Evolutionary conservation across 2,888 invertebrate species (phyloP).

Genomic region (Scelioninae gen. 1): DNA sequence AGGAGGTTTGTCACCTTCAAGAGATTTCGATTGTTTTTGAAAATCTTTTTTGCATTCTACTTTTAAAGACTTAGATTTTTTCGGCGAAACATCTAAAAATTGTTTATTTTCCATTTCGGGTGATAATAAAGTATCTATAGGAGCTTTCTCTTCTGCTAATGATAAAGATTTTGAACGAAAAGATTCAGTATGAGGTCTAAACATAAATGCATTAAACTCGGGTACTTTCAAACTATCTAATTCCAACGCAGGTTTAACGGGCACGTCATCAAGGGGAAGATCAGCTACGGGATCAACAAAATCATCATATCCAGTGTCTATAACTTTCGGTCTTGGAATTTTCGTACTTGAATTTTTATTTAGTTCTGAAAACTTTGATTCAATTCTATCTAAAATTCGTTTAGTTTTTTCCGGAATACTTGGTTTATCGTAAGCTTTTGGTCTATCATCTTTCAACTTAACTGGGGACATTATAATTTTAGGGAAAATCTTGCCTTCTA

Average conservation of each 20-base stretch:
- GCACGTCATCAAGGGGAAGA: constrained; percentile 82
- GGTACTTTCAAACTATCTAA: no score
- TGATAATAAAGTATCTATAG: no score
- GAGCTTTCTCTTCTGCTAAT: no score
- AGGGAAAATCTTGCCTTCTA: constrained; percentile 68
- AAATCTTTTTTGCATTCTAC: constrained; percentile 82
- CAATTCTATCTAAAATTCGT: constrained; percentile 82
- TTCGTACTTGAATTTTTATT: constrained; percentile 77
- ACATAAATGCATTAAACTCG: no score
- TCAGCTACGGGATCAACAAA: constrained; percentile 84
- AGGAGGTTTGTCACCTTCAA: constrained; percentile 82
- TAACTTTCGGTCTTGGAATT: constrained; percentile 79
- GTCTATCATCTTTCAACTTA: constrained; percentile 74
- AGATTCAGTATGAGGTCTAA: no score
- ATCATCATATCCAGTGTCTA: constrained; percentile 83
- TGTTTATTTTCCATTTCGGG: no score
- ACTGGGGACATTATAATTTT: constrained; percentile 72
- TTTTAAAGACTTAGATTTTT: no score
- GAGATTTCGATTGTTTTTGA: constrained; percentile 82
- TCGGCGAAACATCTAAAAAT: no score
- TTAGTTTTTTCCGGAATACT: constrained; percentile 83
- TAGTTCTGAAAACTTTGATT: constrained; percentile 80
- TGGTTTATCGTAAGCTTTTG: constrained; percentile 79
- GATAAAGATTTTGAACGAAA: no score
- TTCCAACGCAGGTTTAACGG: no score